phyloP scores from a whole-genome alignment of 2,113 vertebrate genomes.

The Misgurnus mizolepis region DNA sequence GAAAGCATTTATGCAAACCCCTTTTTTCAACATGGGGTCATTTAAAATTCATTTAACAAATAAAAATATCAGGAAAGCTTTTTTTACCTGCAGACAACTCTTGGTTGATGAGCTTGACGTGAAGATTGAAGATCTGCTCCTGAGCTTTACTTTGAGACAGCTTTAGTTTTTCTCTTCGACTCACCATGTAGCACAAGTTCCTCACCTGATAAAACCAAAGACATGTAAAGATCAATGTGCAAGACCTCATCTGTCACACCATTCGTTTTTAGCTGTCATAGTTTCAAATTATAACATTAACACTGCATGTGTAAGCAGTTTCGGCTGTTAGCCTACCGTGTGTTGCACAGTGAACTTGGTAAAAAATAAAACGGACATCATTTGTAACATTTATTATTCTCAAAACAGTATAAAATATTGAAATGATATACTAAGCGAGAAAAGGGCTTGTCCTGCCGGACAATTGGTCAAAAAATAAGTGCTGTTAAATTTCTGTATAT shows the following conservation, averaged over 20 bases:
- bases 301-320: neutral
- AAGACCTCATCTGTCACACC: too few species aligned
- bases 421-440: too few species aligned
- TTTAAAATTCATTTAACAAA: neutral
- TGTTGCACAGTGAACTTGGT: too few species aligned
- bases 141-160: slow-evolving; percentile 91
- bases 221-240: slow-evolving; percentile 29
- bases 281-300: too few species aligned
- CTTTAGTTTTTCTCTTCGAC: slow-evolving; percentile 96
- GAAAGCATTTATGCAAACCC: neutral
- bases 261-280: too few species aligned
- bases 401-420: neutral
- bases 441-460: too few species aligned
- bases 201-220: slow-evolving; percentile 80
- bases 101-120: slow-evolving; percentile 89
- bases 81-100: slow-evolving; percentile 77
- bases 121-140: slow-evolving; percentile 94
- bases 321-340: neutral
- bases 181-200: slow-evolving; percentile 99
- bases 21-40: too few species aligned
- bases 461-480: too few species aligned
- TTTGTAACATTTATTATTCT: too few species aligned
- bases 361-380: too few species aligned
- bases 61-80: neutral
- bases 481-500: too few species aligned